Evolutionary conservation across 2,888 invertebrate genomes (phyloP).

Genomic region (Drosophila kanekoi): DNA sequence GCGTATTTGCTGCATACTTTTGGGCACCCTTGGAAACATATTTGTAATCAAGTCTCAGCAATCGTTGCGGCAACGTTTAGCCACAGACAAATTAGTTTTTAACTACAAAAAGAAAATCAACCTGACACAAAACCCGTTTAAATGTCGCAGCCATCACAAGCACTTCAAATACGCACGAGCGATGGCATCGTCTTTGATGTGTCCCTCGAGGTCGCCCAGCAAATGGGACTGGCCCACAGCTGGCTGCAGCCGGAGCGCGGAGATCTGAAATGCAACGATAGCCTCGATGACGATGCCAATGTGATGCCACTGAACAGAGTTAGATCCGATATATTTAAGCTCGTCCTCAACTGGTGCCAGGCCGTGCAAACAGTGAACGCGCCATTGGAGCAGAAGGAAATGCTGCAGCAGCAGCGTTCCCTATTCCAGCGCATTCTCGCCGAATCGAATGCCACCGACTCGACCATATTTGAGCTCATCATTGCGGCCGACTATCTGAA

Average conservation of each 20-base stretch:
- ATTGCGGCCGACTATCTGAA: slow-evolving; percentile 54
- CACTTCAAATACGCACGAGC: slow-evolving; percentile 36
- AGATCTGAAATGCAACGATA: background rate
- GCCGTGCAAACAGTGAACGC: background rate
- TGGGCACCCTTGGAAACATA: slow-evolving; percentile 1
- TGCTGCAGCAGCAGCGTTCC: background rate
- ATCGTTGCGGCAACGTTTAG: background rate
- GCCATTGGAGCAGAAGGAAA: too few relatives aligned
- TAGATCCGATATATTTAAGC: slow-evolving; percentile 14
- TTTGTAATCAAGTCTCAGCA: background rate
- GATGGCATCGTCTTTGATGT: slow-evolving; percentile 40
- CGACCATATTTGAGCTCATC: slow-evolving; percentile 38
- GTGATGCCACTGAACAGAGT: slow-evolving; percentile 29
- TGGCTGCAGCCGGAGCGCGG: slow-evolving; percentile 31
- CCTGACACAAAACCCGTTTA: background rate
- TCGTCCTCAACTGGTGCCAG: slow-evolving; percentile 42
- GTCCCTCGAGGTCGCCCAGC: slow-evolving; percentile 14
- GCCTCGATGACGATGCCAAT: slow-evolving; percentile 11
- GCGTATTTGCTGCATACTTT: slow-evolving; percentile 39
- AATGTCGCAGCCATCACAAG: slow-evolving; percentile 7
- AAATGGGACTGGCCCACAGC: slow-evolving; percentile 35
- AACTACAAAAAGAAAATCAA: background rate
- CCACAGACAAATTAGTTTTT: too few relatives aligned
- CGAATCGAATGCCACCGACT: background rate
- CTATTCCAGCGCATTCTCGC: background rate